These are phyloP conservation scores for Spisula solida DNA, from an alignment of 2,888 invertebrate species.

Conservation along the genomic window DNA sequence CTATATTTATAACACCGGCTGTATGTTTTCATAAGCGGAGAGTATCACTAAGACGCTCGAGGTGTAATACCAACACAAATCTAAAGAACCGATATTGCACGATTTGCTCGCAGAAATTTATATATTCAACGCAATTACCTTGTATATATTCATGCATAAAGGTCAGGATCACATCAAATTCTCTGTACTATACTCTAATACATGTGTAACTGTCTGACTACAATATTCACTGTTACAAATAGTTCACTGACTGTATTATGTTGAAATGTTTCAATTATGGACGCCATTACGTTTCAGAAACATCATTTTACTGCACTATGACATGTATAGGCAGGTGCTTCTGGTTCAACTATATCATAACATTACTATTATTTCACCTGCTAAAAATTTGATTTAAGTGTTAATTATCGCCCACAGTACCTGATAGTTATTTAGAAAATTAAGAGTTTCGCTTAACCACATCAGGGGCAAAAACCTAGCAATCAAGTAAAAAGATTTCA, in stretches of 20 bases:
- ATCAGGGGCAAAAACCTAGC: background rate
- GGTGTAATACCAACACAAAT: too few relatives aligned
- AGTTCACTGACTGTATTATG: background rate
- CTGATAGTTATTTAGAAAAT: background rate
- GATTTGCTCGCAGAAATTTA: too few relatives aligned
- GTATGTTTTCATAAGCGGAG: too few relatives aligned
- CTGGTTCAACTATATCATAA: background rate
- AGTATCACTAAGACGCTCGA: too few relatives aligned
- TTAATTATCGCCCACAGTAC: background rate
- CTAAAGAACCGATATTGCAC: too few relatives aligned
- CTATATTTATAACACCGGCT: too few relatives aligned
- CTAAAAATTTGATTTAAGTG: background rate
- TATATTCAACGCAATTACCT: too few relatives aligned
- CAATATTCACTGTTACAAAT: background rate
- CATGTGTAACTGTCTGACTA: too few relatives aligned
- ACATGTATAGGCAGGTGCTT: background rate
- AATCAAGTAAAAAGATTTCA: background rate
- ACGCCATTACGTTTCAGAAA: background rate
- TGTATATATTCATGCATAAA: too few relatives aligned
- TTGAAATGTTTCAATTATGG: background rate
- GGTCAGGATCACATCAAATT: too few relatives aligned
- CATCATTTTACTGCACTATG: background rate
- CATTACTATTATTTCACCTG: conserved; percentile 25
- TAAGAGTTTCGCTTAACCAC: background rate
- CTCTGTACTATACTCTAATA: too few relatives aligned